phyloP scores from a whole-genome alignment of 2,888 invertebrate species.

The Drosophila neotestacea region DNA sequence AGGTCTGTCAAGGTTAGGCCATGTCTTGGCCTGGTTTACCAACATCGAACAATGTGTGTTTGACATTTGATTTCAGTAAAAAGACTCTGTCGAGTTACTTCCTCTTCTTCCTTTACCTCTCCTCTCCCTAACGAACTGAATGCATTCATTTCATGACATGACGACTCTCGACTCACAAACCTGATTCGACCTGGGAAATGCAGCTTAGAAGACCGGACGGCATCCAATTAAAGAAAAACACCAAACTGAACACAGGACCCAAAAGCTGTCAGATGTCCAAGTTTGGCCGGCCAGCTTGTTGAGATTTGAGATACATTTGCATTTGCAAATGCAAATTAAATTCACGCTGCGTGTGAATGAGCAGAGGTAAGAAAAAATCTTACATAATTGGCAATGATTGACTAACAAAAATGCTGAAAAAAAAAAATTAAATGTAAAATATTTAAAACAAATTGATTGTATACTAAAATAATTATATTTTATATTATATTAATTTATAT shows the following conservation, averaged over 20 bases:
- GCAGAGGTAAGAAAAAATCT: constrained; percentile 10
- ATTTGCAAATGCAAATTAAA: constrained; percentile 78
- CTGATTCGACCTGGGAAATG: constrained; percentile 50
- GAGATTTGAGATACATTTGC: constrained; percentile 58
- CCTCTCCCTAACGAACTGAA: neutral
- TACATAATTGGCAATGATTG: neutral
- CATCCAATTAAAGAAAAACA: constrained; percentile 74
- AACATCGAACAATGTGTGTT: constrained; percentile 69
- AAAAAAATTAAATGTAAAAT: too few species aligned
- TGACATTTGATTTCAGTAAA: constrained; percentile 74
- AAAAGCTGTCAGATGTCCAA: constrained; percentile 66
- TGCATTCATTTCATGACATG: constrained; percentile 48
- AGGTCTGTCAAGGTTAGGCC: constrained; percentile 73
- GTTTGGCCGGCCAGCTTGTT: constrained; percentile 38
- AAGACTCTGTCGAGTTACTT: neutral
- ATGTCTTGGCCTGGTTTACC: constrained; percentile 60
- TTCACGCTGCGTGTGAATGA: constrained; percentile 58
- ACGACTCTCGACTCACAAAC: constrained; percentile 18
- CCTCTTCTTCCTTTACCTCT: neutral
- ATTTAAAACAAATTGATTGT: too few species aligned
- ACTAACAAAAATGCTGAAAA: constrained; percentile 13
- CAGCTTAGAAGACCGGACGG: constrained; percentile 58
- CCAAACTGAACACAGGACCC: constrained; percentile 52
- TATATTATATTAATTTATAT: too few species aligned
- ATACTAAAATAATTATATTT: too few species aligned